Evolutionary conservation across 2,888 invertebrate species (phyloP).

Genomic region (Conchocele bisecta): DNA sequence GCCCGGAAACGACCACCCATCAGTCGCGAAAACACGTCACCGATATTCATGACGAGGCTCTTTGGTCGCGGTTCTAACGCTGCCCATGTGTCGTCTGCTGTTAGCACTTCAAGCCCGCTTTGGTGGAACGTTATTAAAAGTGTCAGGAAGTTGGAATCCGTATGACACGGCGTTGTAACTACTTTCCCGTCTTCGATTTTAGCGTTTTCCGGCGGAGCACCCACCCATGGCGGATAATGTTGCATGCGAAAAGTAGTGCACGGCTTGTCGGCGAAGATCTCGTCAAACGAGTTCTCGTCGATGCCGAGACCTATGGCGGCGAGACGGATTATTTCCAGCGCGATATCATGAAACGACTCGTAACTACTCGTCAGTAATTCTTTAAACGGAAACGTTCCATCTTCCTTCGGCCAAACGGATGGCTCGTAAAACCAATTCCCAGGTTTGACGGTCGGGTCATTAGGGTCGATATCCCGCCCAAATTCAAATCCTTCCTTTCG

Average conservation of each 20-base stretch:
- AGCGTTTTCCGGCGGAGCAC: slow-evolving; percentile 54
- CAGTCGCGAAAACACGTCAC: slow-evolving; percentile 67
- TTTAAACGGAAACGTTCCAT: slow-evolving; percentile 60
- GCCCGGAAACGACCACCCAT: slow-evolving; percentile 68
- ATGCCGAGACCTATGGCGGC: slow-evolving; percentile 65
- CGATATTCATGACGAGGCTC: slow-evolving; percentile 71
- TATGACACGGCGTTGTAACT: slow-evolving; percentile 65
- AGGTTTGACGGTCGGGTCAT: slow-evolving; percentile 50
- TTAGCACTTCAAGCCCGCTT: slow-evolving; percentile 64
- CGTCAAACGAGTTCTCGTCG: slow-evolving; percentile 63
- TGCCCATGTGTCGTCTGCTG: slow-evolving; percentile 60
- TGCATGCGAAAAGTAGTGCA: slow-evolving; percentile 67
- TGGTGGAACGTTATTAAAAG: slow-evolving; percentile 64
- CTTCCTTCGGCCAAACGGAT: slow-evolving; percentile 66
- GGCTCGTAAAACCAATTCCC: slow-evolving; percentile 67
- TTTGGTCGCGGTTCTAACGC: slow-evolving; percentile 60
- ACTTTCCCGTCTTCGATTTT: slow-evolving; percentile 63
- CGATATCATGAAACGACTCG: slow-evolving; percentile 50
- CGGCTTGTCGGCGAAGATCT: slow-evolving; percentile 62
- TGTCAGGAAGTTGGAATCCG: slow-evolving; percentile 68
- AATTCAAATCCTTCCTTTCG: slow-evolving; percentile 72
- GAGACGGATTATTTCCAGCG: slow-evolving; percentile 62
- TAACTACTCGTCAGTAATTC: slow-evolving; percentile 54
- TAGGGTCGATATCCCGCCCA: slow-evolving; percentile 53
- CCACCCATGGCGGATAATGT: slow-evolving; percentile 69